A percentile compares a stretch with the other conserved stretches of the same genome.
These are phyloP conservation scores for Steatocranus sp. DNA, from an alignment of 2,797 vertebrate genomes.

Conservation along the genomic window DNA sequence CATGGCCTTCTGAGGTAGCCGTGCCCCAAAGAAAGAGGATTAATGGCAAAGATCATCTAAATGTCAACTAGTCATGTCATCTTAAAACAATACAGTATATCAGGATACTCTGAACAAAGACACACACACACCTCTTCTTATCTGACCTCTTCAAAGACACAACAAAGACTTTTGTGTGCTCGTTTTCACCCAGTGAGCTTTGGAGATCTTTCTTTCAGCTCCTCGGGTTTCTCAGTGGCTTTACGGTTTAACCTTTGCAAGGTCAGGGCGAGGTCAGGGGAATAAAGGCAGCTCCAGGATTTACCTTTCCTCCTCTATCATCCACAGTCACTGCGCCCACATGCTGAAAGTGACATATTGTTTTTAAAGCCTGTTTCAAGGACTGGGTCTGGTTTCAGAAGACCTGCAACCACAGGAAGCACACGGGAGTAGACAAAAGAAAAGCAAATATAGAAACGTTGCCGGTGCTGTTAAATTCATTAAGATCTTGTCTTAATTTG, in stretches of 20 bases:
- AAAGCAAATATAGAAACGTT: neutral
- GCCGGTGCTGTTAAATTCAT: neutral
- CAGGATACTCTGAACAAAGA: neutral
- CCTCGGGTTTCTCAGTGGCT: constrained; percentile 35
- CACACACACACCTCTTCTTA: neutral
- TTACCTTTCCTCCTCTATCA: constrained; percentile 32
- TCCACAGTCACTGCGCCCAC: neutral
- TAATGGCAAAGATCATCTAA: constrained; percentile 23
- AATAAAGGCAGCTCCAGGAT: constrained; percentile 52
- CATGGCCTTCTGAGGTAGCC: constrained; percentile 4
- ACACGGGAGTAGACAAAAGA: neutral
- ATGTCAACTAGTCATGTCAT: constrained; percentile 6
- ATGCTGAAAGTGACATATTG: constrained; percentile 4
- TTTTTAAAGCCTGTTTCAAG: neutral
- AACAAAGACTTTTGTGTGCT: neutral
- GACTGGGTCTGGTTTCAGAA: neutral
- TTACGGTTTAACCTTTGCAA: constrained; percentile 29
- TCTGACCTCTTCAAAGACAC: constrained; percentile 22
- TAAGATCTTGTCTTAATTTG: neutral
- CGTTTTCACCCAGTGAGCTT: constrained; percentile 25
- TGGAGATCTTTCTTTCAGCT: constrained; percentile 9
- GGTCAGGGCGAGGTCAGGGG: constrained; percentile 54
- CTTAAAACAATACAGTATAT: neutral
- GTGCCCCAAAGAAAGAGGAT: neutral
- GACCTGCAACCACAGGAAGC: neutral